Conservation (phyloP, 2,888 invertebrate species). For the Lamellibrachia columna region DNA sequence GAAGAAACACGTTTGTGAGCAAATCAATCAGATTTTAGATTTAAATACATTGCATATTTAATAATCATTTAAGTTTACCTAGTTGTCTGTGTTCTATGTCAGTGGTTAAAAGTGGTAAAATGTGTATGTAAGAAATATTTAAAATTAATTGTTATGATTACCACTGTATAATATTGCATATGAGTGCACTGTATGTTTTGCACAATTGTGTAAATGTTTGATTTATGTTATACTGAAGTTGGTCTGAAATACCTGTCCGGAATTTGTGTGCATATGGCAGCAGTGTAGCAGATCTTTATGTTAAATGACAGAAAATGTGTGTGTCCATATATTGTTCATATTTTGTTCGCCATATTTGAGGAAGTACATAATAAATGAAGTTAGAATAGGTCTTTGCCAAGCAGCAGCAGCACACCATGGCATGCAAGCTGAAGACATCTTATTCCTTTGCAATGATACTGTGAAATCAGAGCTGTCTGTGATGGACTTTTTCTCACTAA, state of each 20-base stretch:
- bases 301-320: not conserved
- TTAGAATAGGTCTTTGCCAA: not conserved
- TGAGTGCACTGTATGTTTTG: too few relatives aligned
- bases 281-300: not conserved
- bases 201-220: not conserved
- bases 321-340: not conserved
- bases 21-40: slow-evolving; percentile 11
- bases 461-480: not conserved
- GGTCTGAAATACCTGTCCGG: not conserved
- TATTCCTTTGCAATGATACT: not conserved
- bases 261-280: not conserved
- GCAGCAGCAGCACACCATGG: not conserved
- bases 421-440: not conserved
- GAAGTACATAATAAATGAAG: not conserved
- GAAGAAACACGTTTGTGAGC: not conserved
- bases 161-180: not conserved
- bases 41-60: slow-evolving; percentile 5
- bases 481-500: not conserved
- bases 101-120: not conserved
- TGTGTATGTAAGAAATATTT: slow-evolving; percentile 9
- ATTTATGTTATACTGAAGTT: not conserved
- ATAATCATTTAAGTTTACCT: not conserved
- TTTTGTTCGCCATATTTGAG: not conserved
- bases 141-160: not conserved
- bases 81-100: not conserved